These are phyloP conservation scores for Cantharis rustica DNA, from an alignment of 2,888 invertebrate species.

Conservation along the genomic window DNA sequence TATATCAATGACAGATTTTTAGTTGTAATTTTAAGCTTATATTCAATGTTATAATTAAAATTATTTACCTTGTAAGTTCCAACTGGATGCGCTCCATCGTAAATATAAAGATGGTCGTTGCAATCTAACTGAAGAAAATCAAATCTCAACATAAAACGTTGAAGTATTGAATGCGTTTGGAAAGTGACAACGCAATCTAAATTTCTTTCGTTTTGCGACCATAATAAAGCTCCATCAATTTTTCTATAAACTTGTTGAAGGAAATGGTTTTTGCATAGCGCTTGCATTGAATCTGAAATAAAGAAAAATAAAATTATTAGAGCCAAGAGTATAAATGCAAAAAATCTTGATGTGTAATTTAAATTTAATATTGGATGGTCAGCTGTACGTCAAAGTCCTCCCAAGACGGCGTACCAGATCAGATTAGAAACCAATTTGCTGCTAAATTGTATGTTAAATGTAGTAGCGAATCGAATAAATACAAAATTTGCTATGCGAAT, in stretches of 20 bases:
- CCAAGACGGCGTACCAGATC: conserved; percentile 10
- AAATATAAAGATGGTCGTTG: conserved; percentile 91
- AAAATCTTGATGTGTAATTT: neutral
- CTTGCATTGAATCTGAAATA: conserved; percentile 84
- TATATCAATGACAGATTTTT: too few relatives aligned
- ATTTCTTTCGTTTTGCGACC: conserved; percentile 88
- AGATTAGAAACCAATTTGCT: conserved; percentile 8
- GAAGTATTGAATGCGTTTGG: conserved; percentile 92
- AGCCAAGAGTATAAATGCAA: neutral
- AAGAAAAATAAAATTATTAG: conserved; percentile 22
- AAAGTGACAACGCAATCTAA: conserved; percentile 92
- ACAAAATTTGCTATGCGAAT: neutral
- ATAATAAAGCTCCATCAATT: conserved; percentile 88
- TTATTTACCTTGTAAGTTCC: conserved; percentile 80
- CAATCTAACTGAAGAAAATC: conserved; percentile 91
- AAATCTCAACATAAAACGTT: conserved; percentile 92
- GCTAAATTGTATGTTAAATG: conserved; percentile 21
- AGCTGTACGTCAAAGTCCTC: conserved; percentile 9
- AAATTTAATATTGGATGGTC: conserved; percentile 9
- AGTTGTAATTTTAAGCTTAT: too few relatives aligned
- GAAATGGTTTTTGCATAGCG: conserved; percentile 88
- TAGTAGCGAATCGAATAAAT: neutral
- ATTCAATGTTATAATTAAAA: neutral
- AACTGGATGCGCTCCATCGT: conserved; percentile 90
- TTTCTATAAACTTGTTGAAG: conserved; percentile 87